Conservation (phyloP, 2,797 vertebrate genomes). For the Hydrophis major region DNA sequence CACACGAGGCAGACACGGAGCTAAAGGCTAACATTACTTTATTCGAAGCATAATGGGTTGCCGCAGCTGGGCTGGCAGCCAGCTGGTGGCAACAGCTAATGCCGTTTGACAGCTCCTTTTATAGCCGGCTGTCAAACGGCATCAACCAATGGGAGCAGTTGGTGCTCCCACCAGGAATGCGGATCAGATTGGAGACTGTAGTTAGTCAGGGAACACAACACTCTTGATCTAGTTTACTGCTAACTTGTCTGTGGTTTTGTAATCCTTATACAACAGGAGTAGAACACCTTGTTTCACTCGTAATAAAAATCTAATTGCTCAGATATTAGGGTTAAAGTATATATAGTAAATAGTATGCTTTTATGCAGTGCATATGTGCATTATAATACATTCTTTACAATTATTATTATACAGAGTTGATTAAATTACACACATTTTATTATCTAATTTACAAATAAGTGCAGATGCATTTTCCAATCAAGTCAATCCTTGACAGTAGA, state of each 20-base stretch:
- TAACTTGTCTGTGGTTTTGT: background rate
- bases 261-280: background rate
- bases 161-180: too few relatives aligned
- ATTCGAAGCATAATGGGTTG: too few relatives aligned
- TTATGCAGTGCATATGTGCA: background rate
- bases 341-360: background rate
- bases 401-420: background rate
- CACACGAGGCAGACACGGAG: too few relatives aligned
- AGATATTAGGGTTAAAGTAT: background rate
- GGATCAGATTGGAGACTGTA: too few relatives aligned
- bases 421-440: background rate
- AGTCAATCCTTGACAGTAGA: conserved; percentile 11
- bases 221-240: background rate
- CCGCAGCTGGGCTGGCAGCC: too few relatives aligned
- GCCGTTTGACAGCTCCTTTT: too few relatives aligned
- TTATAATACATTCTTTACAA: background rate
- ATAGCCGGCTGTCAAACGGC: too few relatives aligned
- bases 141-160: too few relatives aligned
- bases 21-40: too few relatives aligned
- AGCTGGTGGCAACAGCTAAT: too few relatives aligned
- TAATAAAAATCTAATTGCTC: background rate
- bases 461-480: conserved; percentile 12
- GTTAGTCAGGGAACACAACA: too few relatives aligned
- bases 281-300: background rate
- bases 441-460: conserved; percentile 8